Evolutionary conservation across 2,797 vertebrate genomes (phyloP), one percentile per base, ranked within the genome.

Genomic region (Carapus acus): DNA sequence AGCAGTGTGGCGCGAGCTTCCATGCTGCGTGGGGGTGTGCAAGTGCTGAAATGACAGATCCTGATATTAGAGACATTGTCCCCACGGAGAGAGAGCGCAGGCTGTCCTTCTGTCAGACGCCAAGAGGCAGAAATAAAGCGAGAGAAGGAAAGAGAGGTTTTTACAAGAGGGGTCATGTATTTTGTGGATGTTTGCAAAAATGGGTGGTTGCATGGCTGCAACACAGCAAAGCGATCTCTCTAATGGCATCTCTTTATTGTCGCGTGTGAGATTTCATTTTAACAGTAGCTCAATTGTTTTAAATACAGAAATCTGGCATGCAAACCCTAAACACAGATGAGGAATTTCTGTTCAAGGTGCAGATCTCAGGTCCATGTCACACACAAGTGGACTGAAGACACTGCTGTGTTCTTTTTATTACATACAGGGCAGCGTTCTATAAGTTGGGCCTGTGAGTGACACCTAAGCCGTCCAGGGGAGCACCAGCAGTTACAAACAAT

Each of bases 11-110:
- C 73, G 54, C 64, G 73, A 58, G 70, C 63, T 54, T 74, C 62
- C 61, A 62, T 63, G 76, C 73, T 58, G 70, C 43, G 68, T 54
- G 69, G 44, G n/a, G 13, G 54, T 54, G 58, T 62, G 59, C 53
- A 63, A 27, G 44, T 61, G 60, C 37, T 34, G 45, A 73, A 77
- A 78, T 76, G 71, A 77, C 62, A 70, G 55, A 67, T 51, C 43
- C 43, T 9, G 24, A 23, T 41, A 60, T 65, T 53, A 63, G 53
- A 20, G 74, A 62, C 49, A 38, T 7, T 49, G 43, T 55, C 43
- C 58, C 66, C 39, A 20, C 63, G 73, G 73, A 43, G 68, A 59
- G 57, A 17, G 54, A 77, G 76, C 67, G 59, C 61, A 73, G 65
- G 4, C 29, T 48, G 20, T 41, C 42, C 51, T 38, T 53, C 39